A percentile compares a stretch with the other conserved stretches of the same genome.
Conservation (phyloP, 2,797 vertebrate species). For the Sebastiscus tertius region DNA sequence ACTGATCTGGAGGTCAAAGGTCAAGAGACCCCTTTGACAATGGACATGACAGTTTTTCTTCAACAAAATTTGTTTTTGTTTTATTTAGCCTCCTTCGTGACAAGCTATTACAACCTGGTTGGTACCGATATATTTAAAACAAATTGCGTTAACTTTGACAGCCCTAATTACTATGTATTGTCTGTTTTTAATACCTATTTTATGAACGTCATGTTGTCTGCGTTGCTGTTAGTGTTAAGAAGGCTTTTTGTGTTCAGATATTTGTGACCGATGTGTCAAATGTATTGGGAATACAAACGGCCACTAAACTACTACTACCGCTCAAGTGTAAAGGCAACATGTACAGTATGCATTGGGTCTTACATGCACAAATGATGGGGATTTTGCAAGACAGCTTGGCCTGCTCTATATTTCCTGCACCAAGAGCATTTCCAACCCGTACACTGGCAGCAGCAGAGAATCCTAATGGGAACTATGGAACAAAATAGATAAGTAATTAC, state of each 20-base stretch:
- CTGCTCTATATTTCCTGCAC: constrained; percentile 86
- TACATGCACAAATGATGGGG: constrained; percentile 84
- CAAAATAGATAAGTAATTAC: not conserved
- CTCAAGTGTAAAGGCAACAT: not conserved
- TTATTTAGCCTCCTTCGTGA: too few relatives aligned
- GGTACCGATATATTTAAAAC: too few relatives aligned
- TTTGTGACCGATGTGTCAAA: not conserved
- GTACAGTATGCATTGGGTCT: constrained; percentile 11
- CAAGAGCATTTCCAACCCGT: constrained; percentile 92
- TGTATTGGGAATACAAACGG: not conserved
- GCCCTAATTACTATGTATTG: not conserved
- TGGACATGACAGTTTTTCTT: too few relatives aligned
- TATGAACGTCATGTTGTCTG: not conserved
- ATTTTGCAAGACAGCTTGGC: constrained; percentile 86
- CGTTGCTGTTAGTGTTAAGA: not conserved
- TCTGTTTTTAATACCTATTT: not conserved
- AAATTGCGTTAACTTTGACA: too few relatives aligned
- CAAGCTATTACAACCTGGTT: too few relatives aligned
- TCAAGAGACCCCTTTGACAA: too few relatives aligned
- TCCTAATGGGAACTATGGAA: constrained; percentile 86
- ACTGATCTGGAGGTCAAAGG: too few relatives aligned
- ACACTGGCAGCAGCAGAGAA: constrained; percentile 88
- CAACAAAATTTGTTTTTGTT: too few relatives aligned
- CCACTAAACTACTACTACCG: not conserved
- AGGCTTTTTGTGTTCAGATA: not conserved